phyloP scores from a whole-genome alignment of 2,113 vertebrate genomes.

The Sinocyclocheilus rhinocerous region DNA sequence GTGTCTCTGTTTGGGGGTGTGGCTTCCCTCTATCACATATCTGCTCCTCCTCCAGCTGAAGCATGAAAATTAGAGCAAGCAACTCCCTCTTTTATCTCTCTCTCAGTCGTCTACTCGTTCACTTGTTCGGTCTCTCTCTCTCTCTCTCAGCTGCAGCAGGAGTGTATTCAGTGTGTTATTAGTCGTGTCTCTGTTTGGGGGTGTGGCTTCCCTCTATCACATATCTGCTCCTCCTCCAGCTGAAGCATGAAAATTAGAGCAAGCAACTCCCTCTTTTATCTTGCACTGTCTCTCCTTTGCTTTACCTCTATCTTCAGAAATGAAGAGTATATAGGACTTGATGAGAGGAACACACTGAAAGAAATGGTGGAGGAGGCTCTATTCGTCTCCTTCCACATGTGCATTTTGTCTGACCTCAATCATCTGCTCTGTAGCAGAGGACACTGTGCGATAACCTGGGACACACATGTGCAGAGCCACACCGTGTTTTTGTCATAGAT shows the following conservation, averaged over 20 bases:
- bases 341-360: conserved; percentile 11
- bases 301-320: conserved; percentile 45
- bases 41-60: conserved; percentile 46
- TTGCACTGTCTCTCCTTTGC: conserved; percentile 1
- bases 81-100: no score
- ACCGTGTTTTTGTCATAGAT: conserved; percentile 28
- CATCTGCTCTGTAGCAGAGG: conserved; percentile 42
- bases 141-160: conserved; percentile 43
- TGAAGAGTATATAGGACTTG: conserved; percentile 13
- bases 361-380: conserved; percentile 30
- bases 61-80: conserved; percentile 21
- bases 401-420: conserved; percentile 58
- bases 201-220: conserved; percentile 69
- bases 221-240: conserved; percentile 51
- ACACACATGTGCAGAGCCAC: conserved; percentile 16
- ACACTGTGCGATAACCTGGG: conserved; percentile 29
- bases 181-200: conserved; percentile 75
- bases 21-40: conserved; percentile 66
- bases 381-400: conserved; percentile 53
- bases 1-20: conserved; percentile 74
- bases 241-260: conserved; percentile 15
- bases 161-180: conserved; percentile 73
- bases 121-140: conserved; percentile 12
- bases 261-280: conserved; percentile 47
- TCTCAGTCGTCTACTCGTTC: neutral